These are phyloP conservation scores for Charadrius vociferus DNA, from an alignment of 2,113 vertebrate species.

Conservation along the genomic window DNA sequence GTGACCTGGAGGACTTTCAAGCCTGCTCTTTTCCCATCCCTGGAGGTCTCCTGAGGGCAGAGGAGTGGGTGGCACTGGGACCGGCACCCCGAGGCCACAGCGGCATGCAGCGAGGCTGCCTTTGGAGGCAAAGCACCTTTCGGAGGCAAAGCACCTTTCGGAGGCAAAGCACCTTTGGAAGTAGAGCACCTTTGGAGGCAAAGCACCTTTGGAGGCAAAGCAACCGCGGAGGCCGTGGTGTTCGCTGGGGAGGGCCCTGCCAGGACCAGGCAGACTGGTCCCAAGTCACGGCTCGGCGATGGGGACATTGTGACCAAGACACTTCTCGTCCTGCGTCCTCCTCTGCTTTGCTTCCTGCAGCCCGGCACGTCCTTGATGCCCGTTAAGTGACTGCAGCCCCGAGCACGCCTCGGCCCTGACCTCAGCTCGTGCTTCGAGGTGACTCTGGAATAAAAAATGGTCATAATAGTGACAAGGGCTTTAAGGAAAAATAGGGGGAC, in stretches of 20 bases:
- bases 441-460: background rate
- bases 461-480: background rate
- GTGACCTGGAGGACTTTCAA: background rate
- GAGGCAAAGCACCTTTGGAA: background rate
- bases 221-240: fast-evolving
- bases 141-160: background rate
- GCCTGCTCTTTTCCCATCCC: background rate
- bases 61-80: background rate
- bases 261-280: background rate
- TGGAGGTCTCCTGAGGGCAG: background rate
- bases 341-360: background rate
- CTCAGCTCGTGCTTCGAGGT: background rate
- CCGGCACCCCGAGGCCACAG: background rate
- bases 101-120: background rate
- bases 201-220: constrained; percentile 12
- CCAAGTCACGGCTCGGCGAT: fast-evolving
- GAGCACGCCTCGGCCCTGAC: background rate
- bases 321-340: background rate
- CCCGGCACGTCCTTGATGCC: background rate
- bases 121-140: background rate
- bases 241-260: background rate
- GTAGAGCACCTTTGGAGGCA: background rate
- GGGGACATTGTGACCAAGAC: background rate
- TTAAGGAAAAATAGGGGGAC: background rate
- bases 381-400: background rate